Conservation (phyloP, 2,888 invertebrate genomes). For the Zaprionus lineosus region DNA sequence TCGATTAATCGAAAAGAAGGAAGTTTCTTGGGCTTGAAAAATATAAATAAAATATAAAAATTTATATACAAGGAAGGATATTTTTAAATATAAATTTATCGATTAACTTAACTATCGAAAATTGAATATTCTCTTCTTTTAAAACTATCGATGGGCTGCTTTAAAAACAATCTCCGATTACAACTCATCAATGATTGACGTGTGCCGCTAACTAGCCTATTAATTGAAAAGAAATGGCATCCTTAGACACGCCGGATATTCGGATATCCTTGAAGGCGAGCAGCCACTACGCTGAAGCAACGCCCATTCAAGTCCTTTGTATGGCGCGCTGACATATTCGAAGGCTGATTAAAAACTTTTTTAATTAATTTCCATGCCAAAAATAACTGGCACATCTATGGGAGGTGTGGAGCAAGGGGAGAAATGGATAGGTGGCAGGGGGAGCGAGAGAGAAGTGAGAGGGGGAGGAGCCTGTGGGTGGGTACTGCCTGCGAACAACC, state of each 20-base stretch:
- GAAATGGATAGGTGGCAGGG: no score
- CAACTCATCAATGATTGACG: not conserved
- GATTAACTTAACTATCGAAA: no score
- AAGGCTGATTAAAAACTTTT: constrained; percentile 79
- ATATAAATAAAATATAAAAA: no score
- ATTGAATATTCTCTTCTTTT: no score
- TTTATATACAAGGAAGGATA: no score
- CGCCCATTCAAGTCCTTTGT: constrained; percentile 25
- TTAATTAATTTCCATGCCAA: constrained; percentile 79
- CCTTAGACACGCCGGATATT: not conserved
- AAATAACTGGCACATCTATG: constrained; percentile 29
- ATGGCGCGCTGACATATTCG: constrained; percentile 58
- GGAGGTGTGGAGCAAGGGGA: not conserved
- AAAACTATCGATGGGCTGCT: no score
- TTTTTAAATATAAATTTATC: no score
- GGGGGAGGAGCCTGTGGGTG: not conserved
- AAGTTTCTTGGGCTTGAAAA: no score
- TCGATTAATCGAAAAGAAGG: no score
- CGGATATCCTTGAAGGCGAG: not conserved
- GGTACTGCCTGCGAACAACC: constrained; percentile 1
- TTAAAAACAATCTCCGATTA: no score
- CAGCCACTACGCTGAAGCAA: not conserved
- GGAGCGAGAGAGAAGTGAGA: not conserved
- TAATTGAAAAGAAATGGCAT: constrained; percentile 6
- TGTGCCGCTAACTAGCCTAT: not conserved